Evolutionary conservation across 2,888 invertebrate genomes (phyloP).

Genomic region (Aspidiotus destructor): DNA sequence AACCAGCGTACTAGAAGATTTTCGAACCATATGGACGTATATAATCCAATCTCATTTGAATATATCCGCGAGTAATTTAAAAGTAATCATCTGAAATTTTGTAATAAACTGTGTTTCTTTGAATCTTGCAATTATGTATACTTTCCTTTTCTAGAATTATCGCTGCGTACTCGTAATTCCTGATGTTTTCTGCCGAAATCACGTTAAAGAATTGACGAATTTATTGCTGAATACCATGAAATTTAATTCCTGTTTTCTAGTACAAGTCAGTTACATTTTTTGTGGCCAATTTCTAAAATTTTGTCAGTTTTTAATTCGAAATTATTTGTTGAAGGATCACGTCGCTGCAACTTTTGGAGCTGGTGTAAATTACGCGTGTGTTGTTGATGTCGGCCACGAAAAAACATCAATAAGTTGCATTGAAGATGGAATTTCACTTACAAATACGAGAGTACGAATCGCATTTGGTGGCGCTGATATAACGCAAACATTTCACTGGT

Average conservation of each 20-base stretch:
- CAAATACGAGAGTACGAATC: slow-evolving; percentile 51
- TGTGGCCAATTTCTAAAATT: background rate
- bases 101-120: background rate
- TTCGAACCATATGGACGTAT: slow-evolving; percentile 80
- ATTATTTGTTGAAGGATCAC: slow-evolving; percentile 52
- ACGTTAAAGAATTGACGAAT: slow-evolving; percentile 74
- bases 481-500: slow-evolving; percentile 77
- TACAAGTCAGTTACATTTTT: slow-evolving; percentile 53
- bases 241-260: slow-evolving; percentile 72
- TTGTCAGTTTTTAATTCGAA: background rate
- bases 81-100: slow-evolving; percentile 40
- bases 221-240: slow-evolving; percentile 70
- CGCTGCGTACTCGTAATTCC: slow-evolving; percentile 80
- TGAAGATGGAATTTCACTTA: slow-evolving; percentile 89
- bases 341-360: slow-evolving; percentile 78
- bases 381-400: slow-evolving; percentile 90
- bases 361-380: slow-evolving; percentile 77
- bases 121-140: background rate
- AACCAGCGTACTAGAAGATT: slow-evolving; percentile 68
- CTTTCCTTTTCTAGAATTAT: slow-evolving; percentile 54
- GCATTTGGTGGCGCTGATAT: slow-evolving; percentile 56
- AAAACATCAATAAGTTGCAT: slow-evolving; percentile 93
- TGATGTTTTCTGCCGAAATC: slow-evolving; percentile 76
- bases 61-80: slow-evolving; percentile 53
- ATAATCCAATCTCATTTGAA: slow-evolving; percentile 66